Conservation (phyloP, 2,888 invertebrate genomes). For the Diaprepes abbreviatus region DNA sequence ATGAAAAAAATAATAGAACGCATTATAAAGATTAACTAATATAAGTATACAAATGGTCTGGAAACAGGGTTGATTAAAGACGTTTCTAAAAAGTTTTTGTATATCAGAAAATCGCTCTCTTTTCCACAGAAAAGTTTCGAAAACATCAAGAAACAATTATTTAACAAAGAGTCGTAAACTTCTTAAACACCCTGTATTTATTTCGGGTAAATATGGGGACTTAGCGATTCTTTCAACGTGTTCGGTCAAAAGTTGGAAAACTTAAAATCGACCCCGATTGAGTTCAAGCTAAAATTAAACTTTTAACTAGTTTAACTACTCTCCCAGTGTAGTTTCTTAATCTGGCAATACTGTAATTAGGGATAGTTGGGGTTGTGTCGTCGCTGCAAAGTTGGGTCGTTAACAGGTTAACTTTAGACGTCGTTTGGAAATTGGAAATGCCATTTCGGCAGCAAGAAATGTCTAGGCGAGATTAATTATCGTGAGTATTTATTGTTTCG, state of each 20-base stretch:
- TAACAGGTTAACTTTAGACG: constrained; percentile 51
- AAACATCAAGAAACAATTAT: too few species aligned
- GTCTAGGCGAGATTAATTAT: constrained; percentile 10
- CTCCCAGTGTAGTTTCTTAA: constrained; percentile 27
- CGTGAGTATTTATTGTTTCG: background rate
- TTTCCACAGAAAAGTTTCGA: too few species aligned
- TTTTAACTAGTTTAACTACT: constrained; percentile 35
- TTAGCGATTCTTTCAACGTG: background rate
- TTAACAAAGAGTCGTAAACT: too few species aligned
- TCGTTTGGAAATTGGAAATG: constrained; percentile 50
- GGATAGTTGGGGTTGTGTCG: constrained; percentile 35
- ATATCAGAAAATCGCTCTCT: too few species aligned
- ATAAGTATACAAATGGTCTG: too few species aligned
- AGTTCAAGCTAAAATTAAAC: constrained; percentile 18
- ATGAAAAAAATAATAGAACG: too few species aligned
- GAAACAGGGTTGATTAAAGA: too few species aligned
- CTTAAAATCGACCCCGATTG: constrained; percentile 5
- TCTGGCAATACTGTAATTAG: constrained; percentile 14
- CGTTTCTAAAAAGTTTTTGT: too few species aligned
- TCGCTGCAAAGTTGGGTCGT: constrained; percentile 47
- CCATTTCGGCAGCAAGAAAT: constrained; percentile 21
- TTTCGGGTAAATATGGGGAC: too few species aligned
- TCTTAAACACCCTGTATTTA: too few species aligned
- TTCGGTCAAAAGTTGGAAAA: constrained; percentile 1
- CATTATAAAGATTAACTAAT: too few species aligned